A percentile compares a stretch with the other conserved stretches of the same genome.
Conservation (phyloP, 2,888 invertebrate species). For the Cyclophora albipunctata region DNA sequence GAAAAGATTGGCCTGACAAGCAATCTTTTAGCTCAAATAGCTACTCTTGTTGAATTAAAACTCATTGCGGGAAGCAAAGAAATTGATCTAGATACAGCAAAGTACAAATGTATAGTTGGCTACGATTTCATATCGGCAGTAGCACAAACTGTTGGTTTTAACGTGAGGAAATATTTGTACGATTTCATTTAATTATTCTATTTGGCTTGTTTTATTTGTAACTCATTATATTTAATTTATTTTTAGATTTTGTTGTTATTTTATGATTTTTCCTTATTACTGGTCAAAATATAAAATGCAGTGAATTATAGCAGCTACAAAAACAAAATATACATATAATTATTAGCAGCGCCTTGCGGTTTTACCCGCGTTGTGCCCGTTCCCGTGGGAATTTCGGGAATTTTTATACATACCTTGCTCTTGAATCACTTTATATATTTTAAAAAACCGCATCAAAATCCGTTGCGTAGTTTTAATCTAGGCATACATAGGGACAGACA, state of each 20-base stretch:
- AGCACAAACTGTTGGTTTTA: conserved; percentile 84
- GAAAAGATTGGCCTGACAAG: conserved; percentile 90
- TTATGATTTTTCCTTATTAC: neutral
- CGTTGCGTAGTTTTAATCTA: too few species aligned
- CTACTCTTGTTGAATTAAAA: conserved; percentile 89
- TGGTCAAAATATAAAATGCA: too few species aligned
- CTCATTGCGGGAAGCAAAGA: conserved; percentile 84
- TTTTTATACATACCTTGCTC: too few species aligned
- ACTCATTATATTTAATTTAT: neutral
- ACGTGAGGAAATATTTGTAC: conserved; percentile 83
- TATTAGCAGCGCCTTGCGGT: too few species aligned
- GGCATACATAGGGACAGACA: too few species aligned
- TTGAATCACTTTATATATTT: too few species aligned
- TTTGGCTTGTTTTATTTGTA: conserved; percentile 11
- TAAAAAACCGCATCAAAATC: too few species aligned
- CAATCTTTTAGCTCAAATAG: conserved; percentile 89
- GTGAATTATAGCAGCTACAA: too few species aligned
- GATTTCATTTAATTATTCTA: conserved; percentile 72
- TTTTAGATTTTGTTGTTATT: neutral
- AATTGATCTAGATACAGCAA: conserved; percentile 84
- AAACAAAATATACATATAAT: too few species aligned
- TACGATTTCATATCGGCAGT: conserved; percentile 87
- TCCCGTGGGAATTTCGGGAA: too few species aligned
- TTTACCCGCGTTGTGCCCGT: too few species aligned
- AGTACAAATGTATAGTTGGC: conserved; percentile 90